Conservation (phyloP, 2,888 invertebrate genomes). For the Smittia sp. region DNA sequence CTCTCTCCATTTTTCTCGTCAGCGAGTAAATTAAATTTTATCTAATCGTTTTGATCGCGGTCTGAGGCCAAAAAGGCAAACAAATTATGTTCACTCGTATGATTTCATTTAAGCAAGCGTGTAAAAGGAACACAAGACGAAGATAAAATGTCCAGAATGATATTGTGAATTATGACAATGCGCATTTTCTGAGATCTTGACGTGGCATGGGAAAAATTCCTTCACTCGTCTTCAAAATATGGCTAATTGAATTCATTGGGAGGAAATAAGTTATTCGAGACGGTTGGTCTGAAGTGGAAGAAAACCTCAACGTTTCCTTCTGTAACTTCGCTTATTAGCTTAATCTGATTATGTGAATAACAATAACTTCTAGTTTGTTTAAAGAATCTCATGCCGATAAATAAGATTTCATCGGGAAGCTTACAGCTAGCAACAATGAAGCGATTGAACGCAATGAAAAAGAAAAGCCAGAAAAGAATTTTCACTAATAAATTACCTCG, state of each 20-base stretch:
- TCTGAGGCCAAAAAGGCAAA: constrained; percentile 15
- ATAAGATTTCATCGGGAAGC: constrained; percentile 18
- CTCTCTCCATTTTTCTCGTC: background rate
- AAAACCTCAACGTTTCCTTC: background rate
- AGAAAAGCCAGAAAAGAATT: background rate
- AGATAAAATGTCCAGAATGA: constrained; percentile 23
- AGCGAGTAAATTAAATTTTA: constrained; percentile 27
- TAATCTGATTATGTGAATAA: constrained; percentile 26
- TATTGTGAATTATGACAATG: constrained; percentile 28
- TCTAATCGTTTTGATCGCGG: constrained; percentile 26
- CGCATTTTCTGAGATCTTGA: background rate
- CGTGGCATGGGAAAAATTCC: constrained; percentile 11
- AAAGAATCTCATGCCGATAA: constrained; percentile 25
- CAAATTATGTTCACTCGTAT: constrained; percentile 27
- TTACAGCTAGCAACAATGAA: constrained; percentile 1
- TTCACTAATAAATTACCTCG: constrained; percentile 10
- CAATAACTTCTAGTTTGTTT: constrained; percentile 24
- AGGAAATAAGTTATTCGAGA: constrained; percentile 5
- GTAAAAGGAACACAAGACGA: constrained; percentile 8
- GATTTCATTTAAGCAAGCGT: constrained; percentile 19
- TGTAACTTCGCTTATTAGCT: constrained; percentile 15
- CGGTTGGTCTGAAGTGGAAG: background rate
- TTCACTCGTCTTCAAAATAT: background rate
- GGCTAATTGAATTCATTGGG: constrained; percentile 11
- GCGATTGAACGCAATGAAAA: too few relatives aligned